These are phyloP conservation scores for Scolopax rusticola DNA, from an alignment of 2,797 vertebrate genomes.

Conservation along the genomic window DNA sequence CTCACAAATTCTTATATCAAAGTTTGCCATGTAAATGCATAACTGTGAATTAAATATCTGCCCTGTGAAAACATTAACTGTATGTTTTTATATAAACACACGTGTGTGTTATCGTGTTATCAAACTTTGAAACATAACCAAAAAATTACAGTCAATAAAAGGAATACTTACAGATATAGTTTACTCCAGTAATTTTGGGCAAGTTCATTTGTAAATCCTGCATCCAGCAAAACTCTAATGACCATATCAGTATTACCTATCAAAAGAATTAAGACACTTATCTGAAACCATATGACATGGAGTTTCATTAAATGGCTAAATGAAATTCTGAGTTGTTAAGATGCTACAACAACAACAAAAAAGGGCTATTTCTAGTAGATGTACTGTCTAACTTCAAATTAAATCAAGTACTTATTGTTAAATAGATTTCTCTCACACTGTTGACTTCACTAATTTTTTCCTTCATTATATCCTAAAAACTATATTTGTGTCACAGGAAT, in stretches of 20 bases:
- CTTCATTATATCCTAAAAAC: neutral
- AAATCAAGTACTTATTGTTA: neutral
- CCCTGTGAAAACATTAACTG: neutral
- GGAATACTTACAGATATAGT: constrained; percentile 87
- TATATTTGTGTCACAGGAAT: neutral
- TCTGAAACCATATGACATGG: constrained; percentile 45
- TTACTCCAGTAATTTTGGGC: constrained; percentile 89
- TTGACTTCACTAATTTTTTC: neutral
- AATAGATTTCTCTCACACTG: neutral
- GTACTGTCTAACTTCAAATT: neutral
- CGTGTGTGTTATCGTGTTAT: neutral
- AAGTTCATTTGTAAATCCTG: constrained; percentile 92
- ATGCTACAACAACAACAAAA: neutral
- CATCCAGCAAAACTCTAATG: constrained; percentile 91
- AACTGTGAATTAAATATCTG: neutral
- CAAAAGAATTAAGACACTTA: constrained; percentile 67
- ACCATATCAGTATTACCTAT: constrained; percentile 85
- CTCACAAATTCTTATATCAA: neutral
- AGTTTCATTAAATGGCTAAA: neutral
- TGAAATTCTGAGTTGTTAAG: neutral
- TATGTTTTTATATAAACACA: neutral
- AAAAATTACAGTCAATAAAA: neutral
- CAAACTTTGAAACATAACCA: neutral
- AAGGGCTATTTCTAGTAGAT: neutral
- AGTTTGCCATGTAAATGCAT: neutral